These are phyloP conservation scores for Agrochola lychnidis DNA, from an alignment of 2,888 invertebrate species.

Conservation along the genomic window DNA sequence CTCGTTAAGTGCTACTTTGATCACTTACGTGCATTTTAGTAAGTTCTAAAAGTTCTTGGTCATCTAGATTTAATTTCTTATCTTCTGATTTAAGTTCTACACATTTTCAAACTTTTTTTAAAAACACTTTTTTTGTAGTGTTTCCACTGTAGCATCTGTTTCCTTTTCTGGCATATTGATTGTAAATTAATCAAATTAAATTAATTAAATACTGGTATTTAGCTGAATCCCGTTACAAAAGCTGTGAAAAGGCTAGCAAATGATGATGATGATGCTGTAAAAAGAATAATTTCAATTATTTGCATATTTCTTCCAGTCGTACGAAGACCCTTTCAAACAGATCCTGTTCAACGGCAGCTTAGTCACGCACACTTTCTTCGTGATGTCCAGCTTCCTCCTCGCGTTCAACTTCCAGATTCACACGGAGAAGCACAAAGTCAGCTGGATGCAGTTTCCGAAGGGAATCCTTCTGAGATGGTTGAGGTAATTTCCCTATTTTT, in stretches of 20 bases:
- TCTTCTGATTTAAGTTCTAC: neutral
- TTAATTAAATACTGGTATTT: no score
- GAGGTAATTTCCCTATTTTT: conserved; percentile 73
- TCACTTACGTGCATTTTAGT: neutral
- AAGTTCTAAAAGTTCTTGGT: neutral
- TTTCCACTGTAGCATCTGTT: no score
- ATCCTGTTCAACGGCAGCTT: conserved; percentile 83
- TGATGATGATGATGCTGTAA: neutral
- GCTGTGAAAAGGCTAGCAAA: neutral
- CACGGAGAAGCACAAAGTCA: conserved; percentile 74
- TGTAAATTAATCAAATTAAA: no score
- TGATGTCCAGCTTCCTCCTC: conserved; percentile 85
- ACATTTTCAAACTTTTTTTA: neutral
- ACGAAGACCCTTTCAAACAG: conserved; percentile 82
- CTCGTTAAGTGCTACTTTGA: neutral
- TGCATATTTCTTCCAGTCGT: conserved; percentile 73
- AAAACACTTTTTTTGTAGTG: neutral
- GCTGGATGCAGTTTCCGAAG: conserved; percentile 78
- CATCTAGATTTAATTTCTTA: neutral
- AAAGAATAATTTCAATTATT: neutral
- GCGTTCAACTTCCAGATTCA: conserved; percentile 82
- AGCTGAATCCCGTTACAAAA: neutral
- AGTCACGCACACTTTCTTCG: conserved; percentile 84
- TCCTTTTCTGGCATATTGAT: no score
- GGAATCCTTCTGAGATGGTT: conserved; percentile 83